Evolutionary conservation across 64 coral and sea anemone genomes (phyloP), one percentile per base, ranked within the genome.

Genomic region (Pocillopora damicornis): DNA sequence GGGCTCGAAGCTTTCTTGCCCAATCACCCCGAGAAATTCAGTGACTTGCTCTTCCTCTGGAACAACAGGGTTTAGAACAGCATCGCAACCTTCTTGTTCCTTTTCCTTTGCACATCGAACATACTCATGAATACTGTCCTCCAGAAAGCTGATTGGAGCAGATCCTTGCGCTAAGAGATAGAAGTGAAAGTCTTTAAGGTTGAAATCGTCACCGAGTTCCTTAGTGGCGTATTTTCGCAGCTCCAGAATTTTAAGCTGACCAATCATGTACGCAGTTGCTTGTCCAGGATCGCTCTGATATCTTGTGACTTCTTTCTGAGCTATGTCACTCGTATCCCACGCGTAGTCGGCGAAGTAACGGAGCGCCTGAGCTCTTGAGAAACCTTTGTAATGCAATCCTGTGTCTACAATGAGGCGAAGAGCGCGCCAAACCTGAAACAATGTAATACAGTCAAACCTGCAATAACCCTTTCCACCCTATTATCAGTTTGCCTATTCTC

Each of bases 191-290:
- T 91, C 89, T 30, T 78, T 91, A 74, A 91, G 58, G 61, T 64
- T 71, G 63, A 91, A 91, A 20, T 77, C 85, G 35, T 78, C 37
- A 1, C 81, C 74, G 4, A 91, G 74, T 59, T 91, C 83, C 34
- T 86, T 69, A 13, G 36, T 86, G 13, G 89, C 81, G 82, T 86
- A 86, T 22, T 91, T 63, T 35, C 89, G 59, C 11, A 91, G 82
- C 61, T 86, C 74, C 10, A 86, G 86, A 8, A 91, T 91, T 22
- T 86, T 83, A 8, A 91, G 89, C 51, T 91, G 89, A 65, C 89
- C 89, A 77, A 91, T 86, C 89, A 91, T 91, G 60, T 91, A 91
- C 0, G 89, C 89, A 35, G 89, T 91, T 35, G 89, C 89, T 57
- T 91, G 89, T 57, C 89, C 89, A 7, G 89, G 89, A 15, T 60